Base-by-base conservation (phyloP, 2,797 vertebrate genomes). In the Pantherophis vulpinus region DNA sequence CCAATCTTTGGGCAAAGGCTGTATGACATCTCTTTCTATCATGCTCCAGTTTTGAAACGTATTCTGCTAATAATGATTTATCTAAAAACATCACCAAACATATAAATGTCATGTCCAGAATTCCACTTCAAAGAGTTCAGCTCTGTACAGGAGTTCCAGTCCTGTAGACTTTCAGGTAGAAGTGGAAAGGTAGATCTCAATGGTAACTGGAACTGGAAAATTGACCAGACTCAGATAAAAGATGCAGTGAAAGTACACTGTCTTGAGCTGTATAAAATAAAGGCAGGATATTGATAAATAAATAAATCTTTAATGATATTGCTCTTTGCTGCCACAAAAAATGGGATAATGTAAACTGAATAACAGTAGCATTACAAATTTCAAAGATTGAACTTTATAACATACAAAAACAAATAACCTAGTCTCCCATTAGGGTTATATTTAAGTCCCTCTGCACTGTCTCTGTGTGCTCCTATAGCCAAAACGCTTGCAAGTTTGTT, bases 301-400 rank as follows among this genome's bases (percentile, higher is more conserved):
- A 79, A 47, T 83, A 25, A 25, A 83, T 47, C 4, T 83, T 47
- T 47, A 83, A 83, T 83, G 10, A 4, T 2, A 25, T 47, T 83
- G 42, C 20, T 83, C 9, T 83, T 47, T 83, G 37, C 18, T 47
- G 74, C 37, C 10, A 47, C 74, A 5, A 25, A 83, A 83, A 83
- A 25, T 4, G 37, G 20, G 47, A 83, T 83, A 83, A 25, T 83
- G 37, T 83, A 25, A 83, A 12, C 42, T 83, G 37, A 83, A 83
- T 47, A 83, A 47, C 74, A 83, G 74, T 83, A 11, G 37, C 20
- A 47, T 25, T 83, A 83, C 37, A 83, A 25, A 83, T 83, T 47
- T 94, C 95, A 95, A 83, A 42, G 37, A 47, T 23, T 83, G 37
- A 83, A 47, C 37, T 83, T 83, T 25, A 83, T 47, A 83, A 25